Evolutionary conservation across 1,140 invertebrate species (phyloP).

Genomic region (Eufriesea mexicana): DNA sequence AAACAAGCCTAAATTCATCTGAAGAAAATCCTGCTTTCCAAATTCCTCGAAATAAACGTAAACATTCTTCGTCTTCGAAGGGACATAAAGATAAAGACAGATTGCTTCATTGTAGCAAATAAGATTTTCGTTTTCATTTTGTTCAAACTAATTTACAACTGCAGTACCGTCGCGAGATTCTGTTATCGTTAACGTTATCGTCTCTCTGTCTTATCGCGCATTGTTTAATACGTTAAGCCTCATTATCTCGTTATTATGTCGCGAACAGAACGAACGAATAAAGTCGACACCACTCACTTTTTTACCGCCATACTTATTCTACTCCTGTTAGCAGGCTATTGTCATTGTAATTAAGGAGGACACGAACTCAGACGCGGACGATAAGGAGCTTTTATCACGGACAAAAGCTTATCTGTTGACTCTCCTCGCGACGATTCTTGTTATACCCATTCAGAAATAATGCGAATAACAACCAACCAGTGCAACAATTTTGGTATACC

Average conservation of each 20-base stretch:
- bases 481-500: no score
- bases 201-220: conserved; percentile 49
- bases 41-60: no score
- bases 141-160: conserved; percentile 1
- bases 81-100: background rate
- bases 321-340: conserved; percentile 25
- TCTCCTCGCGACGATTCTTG: background rate
- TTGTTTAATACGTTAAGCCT: conserved; percentile 65
- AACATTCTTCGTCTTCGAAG: no score
- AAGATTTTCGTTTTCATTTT: background rate
- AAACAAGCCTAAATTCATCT: no score
- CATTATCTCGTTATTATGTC: conserved; percentile 65
- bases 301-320: conserved; percentile 43
- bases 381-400: conserved; percentile 14
- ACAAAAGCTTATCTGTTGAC: background rate
- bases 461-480: no score
- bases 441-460: background rate
- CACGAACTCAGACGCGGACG: background rate
- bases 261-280: conserved; percentile 34
- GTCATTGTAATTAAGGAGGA: conserved; percentile 54
- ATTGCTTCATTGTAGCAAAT: background rate
- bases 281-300: conserved; percentile 34
- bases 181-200: conserved; percentile 57
- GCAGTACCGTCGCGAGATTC: conserved; percentile 23
- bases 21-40: no score